Evolutionary conservation across 2,113 vertebrate species (phyloP).

Genomic region (Amazona vittata): DNA sequence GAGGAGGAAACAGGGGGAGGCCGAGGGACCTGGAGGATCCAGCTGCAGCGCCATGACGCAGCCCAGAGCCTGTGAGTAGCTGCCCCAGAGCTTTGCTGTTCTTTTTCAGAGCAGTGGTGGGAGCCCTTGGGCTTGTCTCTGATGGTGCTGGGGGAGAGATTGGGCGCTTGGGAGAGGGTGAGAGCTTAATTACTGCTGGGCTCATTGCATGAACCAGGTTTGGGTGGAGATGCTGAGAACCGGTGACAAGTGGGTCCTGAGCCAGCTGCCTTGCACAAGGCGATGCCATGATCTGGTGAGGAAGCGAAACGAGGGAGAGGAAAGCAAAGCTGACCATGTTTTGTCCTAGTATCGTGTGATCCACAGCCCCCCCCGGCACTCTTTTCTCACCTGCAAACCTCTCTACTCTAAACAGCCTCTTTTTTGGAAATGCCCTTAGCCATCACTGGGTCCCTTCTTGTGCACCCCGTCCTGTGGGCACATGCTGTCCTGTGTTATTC

Average conservation of each 20-base stretch:
- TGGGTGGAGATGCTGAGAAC: not conserved
- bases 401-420: not conserved
- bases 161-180: not conserved
- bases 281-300: fast-evolving
- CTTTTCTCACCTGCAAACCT: not conserved
- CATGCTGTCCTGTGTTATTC: fast-evolving
- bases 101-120: not conserved
- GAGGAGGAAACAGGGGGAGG: not conserved
- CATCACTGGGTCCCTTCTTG: not conserved
- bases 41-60: not conserved
- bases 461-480: too few relatives aligned
- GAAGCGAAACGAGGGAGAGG: constrained; percentile 31
- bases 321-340: not conserved
- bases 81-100: not conserved
- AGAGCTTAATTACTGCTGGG: not conserved
- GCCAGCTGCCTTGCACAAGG: not conserved
- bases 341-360: not conserved
- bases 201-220: not conserved
- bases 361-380: fast-evolving
- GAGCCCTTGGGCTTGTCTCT: not conserved
- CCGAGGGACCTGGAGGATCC: not conserved
- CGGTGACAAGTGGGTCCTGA: not conserved
- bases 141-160: not conserved
- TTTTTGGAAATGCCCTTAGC: not conserved
- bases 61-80: constrained; percentile 26